Conservation (phyloP, 2,113 vertebrate species). For the Xiphias gladius region DNA sequence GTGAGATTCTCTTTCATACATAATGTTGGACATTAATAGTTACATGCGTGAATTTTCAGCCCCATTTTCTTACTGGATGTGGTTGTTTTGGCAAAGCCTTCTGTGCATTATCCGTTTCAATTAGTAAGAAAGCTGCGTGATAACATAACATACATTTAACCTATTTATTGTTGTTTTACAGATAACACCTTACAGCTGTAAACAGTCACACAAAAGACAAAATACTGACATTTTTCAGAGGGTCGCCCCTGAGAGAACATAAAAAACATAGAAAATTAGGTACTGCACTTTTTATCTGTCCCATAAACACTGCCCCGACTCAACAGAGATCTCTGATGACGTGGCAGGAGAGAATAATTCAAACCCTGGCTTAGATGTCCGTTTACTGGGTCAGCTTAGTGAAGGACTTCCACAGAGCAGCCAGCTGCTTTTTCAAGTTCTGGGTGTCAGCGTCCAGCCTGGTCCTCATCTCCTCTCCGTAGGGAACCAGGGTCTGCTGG, state of each 20-base stretch:
- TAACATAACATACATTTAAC: background rate
- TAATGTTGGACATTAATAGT: background rate
- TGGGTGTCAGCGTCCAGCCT: constrained; percentile 64
- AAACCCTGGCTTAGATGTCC: background rate
- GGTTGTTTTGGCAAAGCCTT: background rate
- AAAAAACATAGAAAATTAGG: constrained; percentile 9
- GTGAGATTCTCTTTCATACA: background rate
- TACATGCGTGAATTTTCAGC: background rate
- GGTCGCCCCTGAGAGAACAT: background rate
- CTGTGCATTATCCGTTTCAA: background rate
- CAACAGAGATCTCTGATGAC: background rate
- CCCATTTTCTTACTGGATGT: background rate
- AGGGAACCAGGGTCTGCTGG: constrained; percentile 69
- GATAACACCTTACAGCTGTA: constrained; percentile 12
- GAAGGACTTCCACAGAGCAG: constrained; percentile 68
- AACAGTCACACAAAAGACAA: constrained; percentile 8
- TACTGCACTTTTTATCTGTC: constrained; percentile 42
- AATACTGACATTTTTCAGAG: constrained; percentile 22
- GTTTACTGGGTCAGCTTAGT: constrained; percentile 61
- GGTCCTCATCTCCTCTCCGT: constrained; percentile 64
- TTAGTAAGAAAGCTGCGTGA: background rate
- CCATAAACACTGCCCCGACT: background rate
- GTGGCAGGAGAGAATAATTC: background rate
- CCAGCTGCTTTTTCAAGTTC: constrained; percentile 64
- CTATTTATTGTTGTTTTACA: constrained; percentile 29